Base-by-base conservation (phyloP, 1,140 invertebrate genomes). In the Schmidtea mediterranea region DNA sequence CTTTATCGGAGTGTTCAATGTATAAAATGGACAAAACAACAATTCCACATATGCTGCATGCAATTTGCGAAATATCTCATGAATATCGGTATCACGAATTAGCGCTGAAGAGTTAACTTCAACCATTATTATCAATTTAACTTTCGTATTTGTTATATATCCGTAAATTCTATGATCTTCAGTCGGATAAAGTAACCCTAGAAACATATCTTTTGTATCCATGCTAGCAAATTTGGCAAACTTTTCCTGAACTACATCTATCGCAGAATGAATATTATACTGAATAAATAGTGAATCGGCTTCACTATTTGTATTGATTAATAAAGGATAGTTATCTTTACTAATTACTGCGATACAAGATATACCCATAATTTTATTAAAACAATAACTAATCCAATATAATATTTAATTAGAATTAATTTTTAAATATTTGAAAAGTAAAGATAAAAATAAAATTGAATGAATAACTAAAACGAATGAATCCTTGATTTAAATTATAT, bases 111-210 rank as follows among this genome's bases (percentile, higher is more conserved):
- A 32, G 10, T 32, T 22, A 45, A 19, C 23, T 21, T 45, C 43
- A 15, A 19, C 15, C 13, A 45, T 45, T 8, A 45, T 45, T 8
- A 45, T 45, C 8, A 45, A 45, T 45, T 45, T 45, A 24, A 21
- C 21, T 19, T 45, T 45, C 5, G 43, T 19, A 21, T 19, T 45
- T 24, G 43, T 45, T 19, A 45, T 21, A 21, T 45, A 45, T 13
- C 43, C 43, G n/a, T 45, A 45, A 12, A 45, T 21, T 3, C 43
- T 2, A 45, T 45, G 43, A 24, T 45, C 21, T n/a, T 45, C 43
- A 13, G 43, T 45, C 5, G 43, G 15, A 24, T 45, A 19, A 22
- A 45, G n/a, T 45, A 45, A 21, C 9, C 43, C 43, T 6, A 45
- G 21, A 21, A 21, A 45, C 21, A 19, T 15, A 2, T 45, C 43